Conservation (phyloP, 23 tunicate genomes). For the Ciona savignyi region DNA sequence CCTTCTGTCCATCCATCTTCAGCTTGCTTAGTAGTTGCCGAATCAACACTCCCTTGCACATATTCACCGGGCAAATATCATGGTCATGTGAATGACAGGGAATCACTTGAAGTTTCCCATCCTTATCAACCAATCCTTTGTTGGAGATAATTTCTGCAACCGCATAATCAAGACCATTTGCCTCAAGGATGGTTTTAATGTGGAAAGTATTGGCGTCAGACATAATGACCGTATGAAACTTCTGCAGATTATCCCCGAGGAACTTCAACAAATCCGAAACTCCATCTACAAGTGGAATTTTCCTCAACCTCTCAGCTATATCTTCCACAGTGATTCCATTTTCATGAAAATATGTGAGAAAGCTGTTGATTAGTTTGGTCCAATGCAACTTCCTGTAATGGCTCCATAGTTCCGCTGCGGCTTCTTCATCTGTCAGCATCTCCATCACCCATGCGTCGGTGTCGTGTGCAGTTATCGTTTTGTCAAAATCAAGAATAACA, state of each 20-base stretch:
- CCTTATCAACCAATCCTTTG: not conserved
- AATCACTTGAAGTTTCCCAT: not conserved
- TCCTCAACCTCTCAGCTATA: not conserved
- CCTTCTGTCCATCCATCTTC: not conserved
- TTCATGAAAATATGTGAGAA: not conserved
- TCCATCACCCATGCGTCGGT: not conserved
- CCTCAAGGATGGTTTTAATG: not conserved
- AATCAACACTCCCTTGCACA: slow-evolving; percentile 5
- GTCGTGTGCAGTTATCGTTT: not conserved
- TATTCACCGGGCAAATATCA: slow-evolving; percentile 1
- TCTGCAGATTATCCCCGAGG: not conserved
- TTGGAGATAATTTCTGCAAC: not conserved
- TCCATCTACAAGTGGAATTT: not conserved
- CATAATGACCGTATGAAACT: not conserved
- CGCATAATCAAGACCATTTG: not conserved
- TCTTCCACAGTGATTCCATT: not conserved
- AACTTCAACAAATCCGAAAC: not conserved
- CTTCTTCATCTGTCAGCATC: not conserved
- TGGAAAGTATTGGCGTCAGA: not conserved
- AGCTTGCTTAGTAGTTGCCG: not conserved
- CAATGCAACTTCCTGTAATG: not conserved
- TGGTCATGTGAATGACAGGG: slow-evolving; percentile 3
- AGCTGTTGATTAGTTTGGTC: not conserved
- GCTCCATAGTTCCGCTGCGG: not conserved
- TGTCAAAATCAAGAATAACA: not conserved